A percentile compares a stretch with the other conserved stretches of the same genome.
Conservation (phyloP, 2,113 vertebrate species). For the Silurus asotus region DNA sequence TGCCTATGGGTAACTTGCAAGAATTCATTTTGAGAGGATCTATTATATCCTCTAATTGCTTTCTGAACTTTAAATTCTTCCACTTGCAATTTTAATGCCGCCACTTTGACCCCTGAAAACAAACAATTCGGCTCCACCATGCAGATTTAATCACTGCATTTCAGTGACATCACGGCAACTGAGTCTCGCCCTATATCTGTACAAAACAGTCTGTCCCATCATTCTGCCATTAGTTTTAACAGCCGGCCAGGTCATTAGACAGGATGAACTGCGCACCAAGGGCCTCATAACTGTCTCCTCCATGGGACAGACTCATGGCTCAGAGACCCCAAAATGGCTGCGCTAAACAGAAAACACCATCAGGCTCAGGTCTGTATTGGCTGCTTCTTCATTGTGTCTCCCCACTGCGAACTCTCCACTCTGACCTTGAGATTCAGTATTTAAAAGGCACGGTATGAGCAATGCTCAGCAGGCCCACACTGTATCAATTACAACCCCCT, state of each 20-base stretch:
- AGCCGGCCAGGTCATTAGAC: constrained; percentile 30
- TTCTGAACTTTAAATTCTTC: neutral
- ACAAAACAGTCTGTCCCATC: constrained; percentile 5
- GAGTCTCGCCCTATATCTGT: neutral
- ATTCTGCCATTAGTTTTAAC: constrained; percentile 33
- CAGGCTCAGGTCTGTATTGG: constrained; percentile 13
- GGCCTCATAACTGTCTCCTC: constrained; percentile 29
- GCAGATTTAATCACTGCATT: constrained; percentile 15
- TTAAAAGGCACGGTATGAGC: constrained; percentile 32
- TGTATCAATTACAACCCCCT: constrained; percentile 55
- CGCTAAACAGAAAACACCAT: neutral
- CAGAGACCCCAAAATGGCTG: constrained; percentile 10
- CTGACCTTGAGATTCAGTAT: constrained; percentile 41
- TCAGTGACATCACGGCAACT: constrained; percentile 1
- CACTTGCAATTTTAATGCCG: neutral
- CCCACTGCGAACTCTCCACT: constrained; percentile 1
- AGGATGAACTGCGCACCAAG: constrained; percentile 13
- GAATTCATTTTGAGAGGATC: neutral
- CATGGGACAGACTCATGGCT: constrained; percentile 21
- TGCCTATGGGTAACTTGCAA: neutral
- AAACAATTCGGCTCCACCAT: neutral
- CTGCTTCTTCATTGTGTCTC: constrained; percentile 27
- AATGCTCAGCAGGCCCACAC: constrained; percentile 27
- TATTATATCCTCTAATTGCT: neutral
- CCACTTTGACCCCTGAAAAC: neutral